These are phyloP conservation scores for Brassicogethes aeneus DNA, from an alignment of 2,888 invertebrate species.

Conservation along the genomic window DNA sequence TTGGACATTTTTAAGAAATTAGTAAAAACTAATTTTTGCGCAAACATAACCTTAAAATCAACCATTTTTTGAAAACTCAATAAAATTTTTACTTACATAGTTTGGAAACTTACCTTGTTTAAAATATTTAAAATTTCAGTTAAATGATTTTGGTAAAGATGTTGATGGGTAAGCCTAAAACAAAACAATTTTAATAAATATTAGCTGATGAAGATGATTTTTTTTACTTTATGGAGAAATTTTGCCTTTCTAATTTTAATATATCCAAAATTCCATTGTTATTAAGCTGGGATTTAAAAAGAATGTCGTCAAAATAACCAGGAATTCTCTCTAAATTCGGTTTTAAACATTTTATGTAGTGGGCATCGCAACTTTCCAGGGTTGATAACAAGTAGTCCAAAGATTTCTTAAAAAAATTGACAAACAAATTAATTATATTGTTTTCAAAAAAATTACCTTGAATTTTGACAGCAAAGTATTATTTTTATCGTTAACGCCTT, in stretches of 20 bases:
- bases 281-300: constrained; percentile 18
- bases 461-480: constrained; percentile 33
- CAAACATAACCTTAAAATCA: too few species aligned
- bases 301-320: constrained; percentile 19
- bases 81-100: too few species aligned
- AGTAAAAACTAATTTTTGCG: too few species aligned
- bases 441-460: constrained; percentile 22
- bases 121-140: too few species aligned
- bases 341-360: constrained; percentile 39
- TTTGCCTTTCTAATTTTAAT: constrained; percentile 21
- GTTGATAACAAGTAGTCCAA: constrained; percentile 35
- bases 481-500: constrained; percentile 16
- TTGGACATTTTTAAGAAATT: too few species aligned
- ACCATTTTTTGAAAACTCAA: too few species aligned
- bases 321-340: constrained; percentile 24
- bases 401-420: constrained; percentile 21
- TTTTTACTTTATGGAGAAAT: constrained; percentile 17
- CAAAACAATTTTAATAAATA: too few species aligned
- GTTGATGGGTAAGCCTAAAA: too few species aligned
- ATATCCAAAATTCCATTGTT: constrained; percentile 24
- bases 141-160: too few species aligned
- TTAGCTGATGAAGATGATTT: too few species aligned
- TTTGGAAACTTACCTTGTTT: too few species aligned
- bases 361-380: constrained; percentile 34
- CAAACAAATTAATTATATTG: neutral